phyloP scores from a whole-genome alignment of 2,888 invertebrate species.

The Lasioglossum pauxillum region DNA sequence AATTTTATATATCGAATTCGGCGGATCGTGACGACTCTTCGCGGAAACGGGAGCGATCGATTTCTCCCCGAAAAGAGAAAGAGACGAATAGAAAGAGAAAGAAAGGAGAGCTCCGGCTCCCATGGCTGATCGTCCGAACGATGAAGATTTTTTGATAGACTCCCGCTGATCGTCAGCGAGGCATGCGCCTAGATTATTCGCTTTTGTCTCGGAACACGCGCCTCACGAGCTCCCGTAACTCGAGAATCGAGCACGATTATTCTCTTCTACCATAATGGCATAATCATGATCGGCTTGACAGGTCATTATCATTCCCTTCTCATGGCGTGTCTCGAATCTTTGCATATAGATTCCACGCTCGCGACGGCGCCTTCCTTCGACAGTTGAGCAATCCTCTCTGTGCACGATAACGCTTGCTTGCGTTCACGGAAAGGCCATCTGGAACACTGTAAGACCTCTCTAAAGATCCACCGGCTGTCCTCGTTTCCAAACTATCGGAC shows the following conservation, averaged over 20 bases:
- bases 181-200: not conserved
- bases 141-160: constrained; percentile 12
- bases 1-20: constrained; percentile 46
- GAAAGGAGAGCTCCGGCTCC: not conserved
- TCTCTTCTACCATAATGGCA: constrained; percentile 14
- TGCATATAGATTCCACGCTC: constrained; percentile 4
- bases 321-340: constrained; percentile 26
- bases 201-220: constrained; percentile 11
- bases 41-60: constrained; percentile 21
- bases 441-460: not conserved
- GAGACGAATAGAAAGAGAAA: not conserved
- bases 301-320: constrained; percentile 29
- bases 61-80: not conserved
- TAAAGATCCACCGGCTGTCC: not conserved
- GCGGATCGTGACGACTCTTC: constrained; percentile 42
- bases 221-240: constrained; percentile 10
- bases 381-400: constrained; percentile 14
- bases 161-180: not conserved
- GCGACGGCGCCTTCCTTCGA: not conserved
- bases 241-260: constrained; percentile 19
- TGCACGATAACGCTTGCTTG: constrained; percentile 4
- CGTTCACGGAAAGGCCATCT: constrained; percentile 6
- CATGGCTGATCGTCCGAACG: not conserved
- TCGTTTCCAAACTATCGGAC: not conserved
- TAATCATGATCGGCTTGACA: constrained; percentile 32